These are phyloP conservation scores for Dermolepida albohirtum DNA, from an alignment of 2,888 invertebrate species.

Conservation along the genomic window DNA sequence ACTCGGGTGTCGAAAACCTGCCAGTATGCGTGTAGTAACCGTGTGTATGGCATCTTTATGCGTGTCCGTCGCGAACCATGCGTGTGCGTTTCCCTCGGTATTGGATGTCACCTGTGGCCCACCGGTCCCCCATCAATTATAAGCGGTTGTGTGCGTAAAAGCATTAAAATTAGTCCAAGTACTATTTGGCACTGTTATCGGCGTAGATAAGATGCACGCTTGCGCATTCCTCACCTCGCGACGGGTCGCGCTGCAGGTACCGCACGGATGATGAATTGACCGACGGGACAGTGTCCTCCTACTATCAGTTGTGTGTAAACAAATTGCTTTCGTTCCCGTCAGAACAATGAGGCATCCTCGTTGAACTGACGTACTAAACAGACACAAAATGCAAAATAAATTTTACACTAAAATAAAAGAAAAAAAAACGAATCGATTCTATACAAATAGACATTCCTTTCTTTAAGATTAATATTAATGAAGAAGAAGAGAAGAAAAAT, in stretches of 20 bases:
- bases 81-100: slow-evolving; percentile 48
- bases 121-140: slow-evolving; percentile 58
- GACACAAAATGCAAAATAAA: not conserved
- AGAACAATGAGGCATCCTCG: not conserved
- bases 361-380: not conserved
- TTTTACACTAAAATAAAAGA: not conserved
- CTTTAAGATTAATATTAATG: too few species aligned
- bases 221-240: slow-evolving; percentile 50
- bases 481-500: too few species aligned
- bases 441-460: too few species aligned
- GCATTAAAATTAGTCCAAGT: slow-evolving; percentile 65
- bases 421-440: not conserved
- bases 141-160: slow-evolving; percentile 61
- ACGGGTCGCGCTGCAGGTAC: slow-evolving; percentile 49
- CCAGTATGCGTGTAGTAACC: slow-evolving; percentile 44
- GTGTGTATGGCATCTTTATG: slow-evolving; percentile 49
- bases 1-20: slow-evolving; percentile 41
- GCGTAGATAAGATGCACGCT: slow-evolving; percentile 59
- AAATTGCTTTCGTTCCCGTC: slow-evolving; percentile 49
- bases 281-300: slow-evolving; percentile 45
- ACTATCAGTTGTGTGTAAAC: slow-evolving; percentile 52
- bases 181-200: slow-evolving; percentile 59
- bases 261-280: slow-evolving; percentile 53
- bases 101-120: slow-evolving; percentile 47
- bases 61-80: slow-evolving; percentile 48